These are phyloP conservation scores for Hafferia zeledoni DNA, from an alignment of 2,797 vertebrate genomes.

Conservation along the genomic window DNA sequence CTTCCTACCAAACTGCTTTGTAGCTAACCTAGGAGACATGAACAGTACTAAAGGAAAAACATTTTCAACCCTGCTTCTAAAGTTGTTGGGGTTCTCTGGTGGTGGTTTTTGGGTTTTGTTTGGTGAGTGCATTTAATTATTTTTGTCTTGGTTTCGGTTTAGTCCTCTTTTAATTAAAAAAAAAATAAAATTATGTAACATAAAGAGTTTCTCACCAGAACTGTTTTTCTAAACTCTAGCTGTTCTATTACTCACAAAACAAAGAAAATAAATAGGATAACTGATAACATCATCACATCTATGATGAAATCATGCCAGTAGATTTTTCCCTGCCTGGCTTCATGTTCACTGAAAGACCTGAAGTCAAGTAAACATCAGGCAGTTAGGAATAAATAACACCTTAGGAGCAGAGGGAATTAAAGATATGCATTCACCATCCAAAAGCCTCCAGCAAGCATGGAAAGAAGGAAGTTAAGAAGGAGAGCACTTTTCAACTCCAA, in stretches of 20 bases:
- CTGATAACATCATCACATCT: neutral
- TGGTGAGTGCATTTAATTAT: no score
- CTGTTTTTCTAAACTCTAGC: neutral
- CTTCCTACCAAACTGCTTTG: neutral
- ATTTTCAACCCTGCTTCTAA: neutral
- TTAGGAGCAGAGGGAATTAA: neutral
- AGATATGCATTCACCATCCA: neutral
- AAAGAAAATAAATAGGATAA: slow-evolving; percentile 3
- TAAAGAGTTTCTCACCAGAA: neutral
- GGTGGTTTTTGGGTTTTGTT: neutral
- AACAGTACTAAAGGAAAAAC: neutral
- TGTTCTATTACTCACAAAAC: neutral
- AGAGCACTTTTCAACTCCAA: neutral
- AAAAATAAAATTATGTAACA: neutral
- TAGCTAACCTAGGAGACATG: neutral
- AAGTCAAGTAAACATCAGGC: slow-evolving; percentile 6
- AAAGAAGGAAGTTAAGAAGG: neutral
- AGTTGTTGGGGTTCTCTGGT: neutral
- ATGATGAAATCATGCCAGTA: neutral
- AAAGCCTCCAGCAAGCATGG: neutral
- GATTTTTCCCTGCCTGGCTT: neutral
- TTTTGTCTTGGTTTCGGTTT: neutral
- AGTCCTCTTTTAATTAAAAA: neutral
- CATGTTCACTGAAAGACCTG: neutral
- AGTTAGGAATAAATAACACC: neutral